Base-by-base conservation (phyloP, 2,113 vertebrate species). In the Gorsachius goisagi region DNA sequence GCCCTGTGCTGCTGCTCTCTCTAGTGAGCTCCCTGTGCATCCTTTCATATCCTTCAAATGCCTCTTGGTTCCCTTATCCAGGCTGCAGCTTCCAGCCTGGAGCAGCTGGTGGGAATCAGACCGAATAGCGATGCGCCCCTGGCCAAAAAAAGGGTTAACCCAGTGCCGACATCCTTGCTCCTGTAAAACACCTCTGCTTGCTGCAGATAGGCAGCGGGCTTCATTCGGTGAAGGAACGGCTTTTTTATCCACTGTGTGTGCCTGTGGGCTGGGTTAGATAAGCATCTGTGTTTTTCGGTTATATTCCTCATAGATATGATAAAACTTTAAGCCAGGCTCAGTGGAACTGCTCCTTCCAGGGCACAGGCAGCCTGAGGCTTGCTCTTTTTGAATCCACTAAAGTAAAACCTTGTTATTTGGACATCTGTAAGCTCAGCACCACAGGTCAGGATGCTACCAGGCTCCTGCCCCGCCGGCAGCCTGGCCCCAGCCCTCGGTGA, bases 41-140 rank as follows among this genome's bases (percentile, higher is more conserved):
- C 35, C 18, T 35, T 78, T 59, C 2, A 0, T 16, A 15, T 24
- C 33, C 39, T 41, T 78, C 18, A 11, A 23, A 18, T 6, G 6
- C 13, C 32, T 53, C 59, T 78, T 45, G 30, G 39, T 21, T 62
- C 56, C 0, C 0, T 37, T 50, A 35, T 9, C 45, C 3, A 2
- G 67, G 59, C 53, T 89, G 50, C 59, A 49, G 68, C 37, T 80
- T 47, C 58, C 72, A 41, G 64, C 12, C 33, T 16, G 37, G 50
- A 23, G 28, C 44, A n/a, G 45, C 52, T n/a, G 17, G 52, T 39
- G 37, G 33, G 52, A 27, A 14, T 52, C 1, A 1, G 44, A 22
- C 22, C 5, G 0, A 37, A 27, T 3, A 41, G 53, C 1, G 0
- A 19, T 20, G 28, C 26, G 44, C 59, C 72, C 27, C 63, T 60